Percentiles rank a stretch among this genome's conserved stretches.
These are phyloP conservation scores for Antheraea pernyi DNA, from an alignment of 1,140 invertebrate genomes.

Conservation along the genomic window DNA sequence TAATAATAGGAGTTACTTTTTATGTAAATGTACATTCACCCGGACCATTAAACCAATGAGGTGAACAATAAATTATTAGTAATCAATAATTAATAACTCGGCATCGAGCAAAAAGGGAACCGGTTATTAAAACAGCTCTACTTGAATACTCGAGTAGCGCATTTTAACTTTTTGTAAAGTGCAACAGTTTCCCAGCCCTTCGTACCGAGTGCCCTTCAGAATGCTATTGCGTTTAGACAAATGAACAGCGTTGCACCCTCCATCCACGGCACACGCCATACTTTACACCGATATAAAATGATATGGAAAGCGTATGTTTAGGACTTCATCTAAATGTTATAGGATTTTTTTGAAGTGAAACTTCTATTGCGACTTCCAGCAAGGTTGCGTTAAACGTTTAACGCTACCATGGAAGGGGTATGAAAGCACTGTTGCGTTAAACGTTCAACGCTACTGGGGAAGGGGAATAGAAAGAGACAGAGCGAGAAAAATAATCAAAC, in stretches of 20 bases:
- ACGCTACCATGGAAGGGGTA: too few relatives aligned
- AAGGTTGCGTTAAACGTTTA: too few relatives aligned
- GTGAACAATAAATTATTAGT: slow-evolving; percentile 19
- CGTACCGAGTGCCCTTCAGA: slow-evolving; percentile 53
- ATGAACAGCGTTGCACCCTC: slow-evolving; percentile 74
- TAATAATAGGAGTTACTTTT: too few relatives aligned
- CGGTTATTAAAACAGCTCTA: slow-evolving; percentile 45
- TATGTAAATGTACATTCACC: not conserved
- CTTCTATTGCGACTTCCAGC: too few relatives aligned
- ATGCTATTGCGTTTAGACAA: slow-evolving; percentile 73
- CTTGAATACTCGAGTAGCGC: slow-evolving; percentile 42
- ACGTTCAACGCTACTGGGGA: too few relatives aligned
- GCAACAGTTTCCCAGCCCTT: slow-evolving; percentile 74
- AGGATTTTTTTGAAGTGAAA: too few relatives aligned
- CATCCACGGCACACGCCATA: slow-evolving; percentile 60
- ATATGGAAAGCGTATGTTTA: slow-evolving; percentile 20
- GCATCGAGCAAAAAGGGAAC: slow-evolving; percentile 45
- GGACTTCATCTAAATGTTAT: too few relatives aligned
- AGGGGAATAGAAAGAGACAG: too few relatives aligned
- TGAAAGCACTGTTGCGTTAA: too few relatives aligned
- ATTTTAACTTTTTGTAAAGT: slow-evolving; percentile 74
- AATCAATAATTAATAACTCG: slow-evolving; percentile 18
- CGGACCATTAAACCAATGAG: not conserved
- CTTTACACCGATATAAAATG: slow-evolving; percentile 16
- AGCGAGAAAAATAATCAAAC: too few relatives aligned